Conservation (phyloP, 2,888 invertebrate species). For the Andrena bicolor region DNA sequence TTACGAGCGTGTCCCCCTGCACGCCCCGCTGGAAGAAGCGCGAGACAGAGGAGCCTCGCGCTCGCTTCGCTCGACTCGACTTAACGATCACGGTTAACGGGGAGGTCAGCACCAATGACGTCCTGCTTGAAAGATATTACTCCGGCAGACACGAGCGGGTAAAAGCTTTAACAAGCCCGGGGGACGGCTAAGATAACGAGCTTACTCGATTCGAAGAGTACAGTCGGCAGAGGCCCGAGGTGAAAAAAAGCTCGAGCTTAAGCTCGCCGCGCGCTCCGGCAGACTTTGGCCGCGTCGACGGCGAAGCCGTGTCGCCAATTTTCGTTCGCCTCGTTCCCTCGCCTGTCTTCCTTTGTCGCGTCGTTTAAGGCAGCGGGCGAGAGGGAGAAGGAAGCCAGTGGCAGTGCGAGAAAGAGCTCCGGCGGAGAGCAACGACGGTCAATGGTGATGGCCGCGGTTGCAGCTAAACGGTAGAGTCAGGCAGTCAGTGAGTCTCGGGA, state of each 20-base stretch:
- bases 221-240: neutral
- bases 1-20: neutral
- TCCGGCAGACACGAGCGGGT: neutral
- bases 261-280: neutral
- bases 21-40: neutral
- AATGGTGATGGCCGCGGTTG: conserved; percentile 75
- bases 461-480: conserved; percentile 40
- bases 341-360: conserved; percentile 29
- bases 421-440: conserved; percentile 70
- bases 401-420: conserved; percentile 24
- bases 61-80: neutral
- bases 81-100: conserved; percentile 24
- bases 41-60: neutral
- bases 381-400: conserved; percentile 3
- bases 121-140: conserved; percentile 19
- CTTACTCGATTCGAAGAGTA: neutral
- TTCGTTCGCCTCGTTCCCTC: conserved; percentile 7
- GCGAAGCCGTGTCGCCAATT: neutral
- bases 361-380: neutral
- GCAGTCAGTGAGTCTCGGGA: conserved; percentile 79
- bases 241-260: neutral
- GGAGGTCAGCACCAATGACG: conserved; percentile 8
- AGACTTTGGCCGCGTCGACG: conserved; percentile 31
- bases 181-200: neutral
- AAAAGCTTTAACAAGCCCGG: neutral